phyloP scores from a whole-genome alignment of 1,140 invertebrate species.

The Panonychus citri region DNA sequence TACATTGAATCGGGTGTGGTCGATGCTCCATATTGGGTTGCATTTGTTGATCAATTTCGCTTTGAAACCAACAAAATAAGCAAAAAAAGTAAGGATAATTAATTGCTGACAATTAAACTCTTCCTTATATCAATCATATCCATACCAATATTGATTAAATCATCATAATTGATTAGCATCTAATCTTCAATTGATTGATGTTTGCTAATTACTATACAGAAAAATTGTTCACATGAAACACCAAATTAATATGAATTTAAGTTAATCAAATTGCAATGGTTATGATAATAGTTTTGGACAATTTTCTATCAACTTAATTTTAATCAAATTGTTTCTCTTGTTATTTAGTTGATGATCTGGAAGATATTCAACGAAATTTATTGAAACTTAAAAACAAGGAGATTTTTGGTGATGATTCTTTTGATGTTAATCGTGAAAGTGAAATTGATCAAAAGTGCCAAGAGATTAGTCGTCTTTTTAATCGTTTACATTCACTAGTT shows the following conservation, averaged over 20 bases:
- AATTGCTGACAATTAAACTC: not conserved
- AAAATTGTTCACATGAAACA: no score
- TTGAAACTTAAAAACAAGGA: not conserved
- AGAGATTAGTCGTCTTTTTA: slow-evolving; percentile 5
- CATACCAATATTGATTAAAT: not conserved
- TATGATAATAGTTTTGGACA: no score
- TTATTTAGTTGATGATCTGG: not conserved
- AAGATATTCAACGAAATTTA: not conserved
- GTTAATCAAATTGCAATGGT: no score
- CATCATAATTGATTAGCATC: not conserved
- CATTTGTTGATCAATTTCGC: slow-evolving; percentile 7
- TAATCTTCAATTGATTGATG: no score
- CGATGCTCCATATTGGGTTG: slow-evolving; percentile 4
- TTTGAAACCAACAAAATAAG: slow-evolving; percentile 7
- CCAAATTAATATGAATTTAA: no score
- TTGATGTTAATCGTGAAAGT: not conserved
- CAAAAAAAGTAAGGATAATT: slow-evolving; percentile 3
- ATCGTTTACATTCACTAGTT: slow-evolving; percentile 4
- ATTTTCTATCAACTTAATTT: no score
- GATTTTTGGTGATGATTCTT: slow-evolving; percentile 6
- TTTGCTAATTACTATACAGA: no score
- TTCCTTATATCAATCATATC: not conserved
- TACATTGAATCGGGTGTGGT: not conserved
- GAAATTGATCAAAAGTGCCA: slow-evolving; percentile 7
- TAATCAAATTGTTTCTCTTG: not conserved